Evolutionary conservation across 2,888 invertebrate genomes (phyloP), one percentile per base, ranked within the genome.

Genomic region (Cheilosia impressa): DNA sequence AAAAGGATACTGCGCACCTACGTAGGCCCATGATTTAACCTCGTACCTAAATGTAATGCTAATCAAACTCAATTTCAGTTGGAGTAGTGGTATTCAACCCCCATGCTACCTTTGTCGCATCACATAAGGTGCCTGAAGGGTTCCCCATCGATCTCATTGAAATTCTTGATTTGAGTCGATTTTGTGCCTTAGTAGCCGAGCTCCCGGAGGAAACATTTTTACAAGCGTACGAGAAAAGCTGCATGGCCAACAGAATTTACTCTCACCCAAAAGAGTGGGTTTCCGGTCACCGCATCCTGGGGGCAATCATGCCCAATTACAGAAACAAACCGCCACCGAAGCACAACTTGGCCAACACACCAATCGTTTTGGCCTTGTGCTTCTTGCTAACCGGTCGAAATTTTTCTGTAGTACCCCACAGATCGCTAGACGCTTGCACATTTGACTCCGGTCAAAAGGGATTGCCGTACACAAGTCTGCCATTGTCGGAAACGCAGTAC

Each of bases 311-410:
- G 87, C 90, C 90, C 2, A 88, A 88, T 27, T 90, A 90, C 76
- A 88, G 90, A 31, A 87, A 88, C 47, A 89, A 89, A 34, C 84
- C 88, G 10, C 88, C 89, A 0, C 69, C 90, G 2, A 89, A 88
- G 27, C 88, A 89, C 69, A 87, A 88, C 65, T 71, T 90, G 0
- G 89, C 90, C 63, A 90, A 90, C 69, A 88, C 88, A 0, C 90
- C 90, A 87, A 89, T 90, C 60, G 88, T 90, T 6, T 60, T 90
- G 58, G 89, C 88, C 0, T 71, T 90, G 0, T 90, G 90, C 55
- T 89, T 87, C 47, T 79, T 69, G 22, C 22, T 47, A 5, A 87
- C 89, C 1, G 89, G 88, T 0, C 88, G 88, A 10, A 90, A 90
- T 75, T 43, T 43, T 38, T 38, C 38, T 38, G 4, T 38, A 1